Base-by-base conservation (phyloP, 2,888 invertebrate genomes). In the Parthenolecanium corni region DNA sequence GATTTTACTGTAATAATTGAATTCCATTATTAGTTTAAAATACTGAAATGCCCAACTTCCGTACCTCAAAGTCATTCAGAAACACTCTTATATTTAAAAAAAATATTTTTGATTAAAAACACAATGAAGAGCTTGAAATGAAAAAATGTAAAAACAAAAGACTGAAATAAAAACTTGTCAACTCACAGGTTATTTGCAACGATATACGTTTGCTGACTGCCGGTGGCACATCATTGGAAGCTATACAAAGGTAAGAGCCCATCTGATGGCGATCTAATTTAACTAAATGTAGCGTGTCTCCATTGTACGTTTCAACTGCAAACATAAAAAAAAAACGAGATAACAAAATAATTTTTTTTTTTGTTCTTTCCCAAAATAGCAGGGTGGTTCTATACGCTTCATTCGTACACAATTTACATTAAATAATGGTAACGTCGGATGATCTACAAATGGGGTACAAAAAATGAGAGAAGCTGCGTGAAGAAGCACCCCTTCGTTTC, bases 181-280 rank as follows among this genome's bases (percentile, higher is more conserved):
- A 84, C 91, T 89, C 76, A 93, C 92, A 92, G 74, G 90, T 89
- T 64, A 93, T 89, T 72, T 85, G 85, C 65, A 93, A 81, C 52
- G 85, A 85, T 69, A 92, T 89, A 69, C 89, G 77, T 74, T 90
- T 90, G 78, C 88, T 89, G 71, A 89, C 90, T 9, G 91, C 87
- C 4, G 91, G 91, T 25, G 90, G 90, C 47, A 93, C 91, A 73
- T 90, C 89, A 73, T 93, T 93, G 71, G 85, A 86, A 14, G 92
- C 92, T 70, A 91, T 90, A 77, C 92, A 93, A 69, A 92, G 81
- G 74, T 91, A 92, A 31, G 88, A 85, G 40, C 91, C 92, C 86
- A 91, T 92, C 78, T 93, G 92, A 70, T 86, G 81, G 57, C 92
- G 79, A 71, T 90, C 89, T 70, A 92, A 81, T 66, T 87, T 83